Evolutionary conservation across 2,113 vertebrate species (phyloP), one percentile per base, ranked within the genome.

Genomic region (Caranx melampygus): DNA sequence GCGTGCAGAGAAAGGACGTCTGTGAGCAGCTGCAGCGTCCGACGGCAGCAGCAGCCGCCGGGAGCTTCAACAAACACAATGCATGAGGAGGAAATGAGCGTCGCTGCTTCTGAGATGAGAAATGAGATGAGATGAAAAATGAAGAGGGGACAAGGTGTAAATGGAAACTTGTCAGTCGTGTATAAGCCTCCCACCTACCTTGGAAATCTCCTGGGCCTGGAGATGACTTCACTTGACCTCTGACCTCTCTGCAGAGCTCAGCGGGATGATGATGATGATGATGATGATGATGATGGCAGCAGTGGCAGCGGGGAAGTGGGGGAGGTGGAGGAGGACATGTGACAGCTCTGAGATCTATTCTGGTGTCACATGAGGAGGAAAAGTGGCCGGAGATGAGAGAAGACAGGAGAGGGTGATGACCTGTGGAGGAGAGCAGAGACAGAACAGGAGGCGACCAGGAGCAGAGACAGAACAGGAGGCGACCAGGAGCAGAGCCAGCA

Each of bases 111-210:
- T 31, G n/a, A n/a, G n/a, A n/a, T n/a, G n/a, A n/a, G n/a, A n/a
- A n/a, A n/a, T n/a, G n/a, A n/a, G n/a, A n/a, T n/a, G n/a, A n/a
- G 75, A 79, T 70, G 62, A 75, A 75, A 84, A 83, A 74, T 80
- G 31, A 66, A 52, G 40, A 72, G 54, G n/a, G 47, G 31, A 75
- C 51, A 69, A 82, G 82, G 76, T 87, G 81, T 73, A 79, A 88
- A 91, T 87, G 69, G 81, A 85, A 88, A 74, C 55, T 57, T 65
- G 75, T 64, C 72, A 84, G 74, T 35, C 45, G 10, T 37, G 7
- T 67, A 44, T 59, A 63, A 37, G 13, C 69, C 64, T 47, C 52
- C 26, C 26, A 26, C 26, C 26, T 26, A 26, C 52, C 21, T 18
- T 74, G 65, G 20, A 16, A 67, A 80, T 42, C 71, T 55, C 52